A percentile compares a stretch with the other conserved stretches of the same genome.
Conservation (phyloP, 1,140 invertebrate species). For the Pogonomyrmex californicus region DNA sequence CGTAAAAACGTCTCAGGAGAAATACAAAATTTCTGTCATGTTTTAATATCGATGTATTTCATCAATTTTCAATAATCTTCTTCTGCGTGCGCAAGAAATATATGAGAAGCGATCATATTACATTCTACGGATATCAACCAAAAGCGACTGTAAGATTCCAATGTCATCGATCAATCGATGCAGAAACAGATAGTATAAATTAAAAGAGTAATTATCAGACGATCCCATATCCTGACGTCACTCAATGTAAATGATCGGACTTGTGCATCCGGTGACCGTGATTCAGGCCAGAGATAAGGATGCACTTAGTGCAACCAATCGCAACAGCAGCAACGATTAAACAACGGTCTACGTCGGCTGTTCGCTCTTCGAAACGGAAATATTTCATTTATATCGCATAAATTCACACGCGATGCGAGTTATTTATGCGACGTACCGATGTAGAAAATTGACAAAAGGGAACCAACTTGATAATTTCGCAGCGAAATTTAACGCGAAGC, state of each 20-base stretch:
- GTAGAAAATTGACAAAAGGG: neutral
- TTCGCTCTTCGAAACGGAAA: neutral
- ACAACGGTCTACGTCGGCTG: neutral
- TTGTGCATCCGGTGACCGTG: conserved; percentile 46
- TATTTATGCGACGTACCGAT: neutral
- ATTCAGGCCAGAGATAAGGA: conserved; percentile 63
- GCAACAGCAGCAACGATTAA: neutral
- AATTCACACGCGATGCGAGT: neutral
- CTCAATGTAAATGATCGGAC: conserved; percentile 56
- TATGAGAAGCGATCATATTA: neutral
- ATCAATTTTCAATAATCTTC: conserved; percentile 7
- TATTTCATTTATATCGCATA: neutral
- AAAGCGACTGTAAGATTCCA: neutral
- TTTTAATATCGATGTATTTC: neutral
- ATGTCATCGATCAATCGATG: neutral
- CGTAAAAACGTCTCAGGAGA: neutral
- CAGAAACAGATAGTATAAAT: conserved; percentile 6
- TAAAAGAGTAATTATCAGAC: conserved; percentile 57
- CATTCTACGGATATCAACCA: neutral
- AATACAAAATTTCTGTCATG: neutral
- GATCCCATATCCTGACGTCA: conserved; percentile 66
- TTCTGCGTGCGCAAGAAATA: neutral
- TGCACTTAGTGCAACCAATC: conserved; percentile 4
- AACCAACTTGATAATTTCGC: neutral
- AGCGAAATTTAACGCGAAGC: neutral